phyloP scores from a whole-genome alignment of 2,113 vertebrate genomes.

The Diphyllodes magnificus region DNA sequence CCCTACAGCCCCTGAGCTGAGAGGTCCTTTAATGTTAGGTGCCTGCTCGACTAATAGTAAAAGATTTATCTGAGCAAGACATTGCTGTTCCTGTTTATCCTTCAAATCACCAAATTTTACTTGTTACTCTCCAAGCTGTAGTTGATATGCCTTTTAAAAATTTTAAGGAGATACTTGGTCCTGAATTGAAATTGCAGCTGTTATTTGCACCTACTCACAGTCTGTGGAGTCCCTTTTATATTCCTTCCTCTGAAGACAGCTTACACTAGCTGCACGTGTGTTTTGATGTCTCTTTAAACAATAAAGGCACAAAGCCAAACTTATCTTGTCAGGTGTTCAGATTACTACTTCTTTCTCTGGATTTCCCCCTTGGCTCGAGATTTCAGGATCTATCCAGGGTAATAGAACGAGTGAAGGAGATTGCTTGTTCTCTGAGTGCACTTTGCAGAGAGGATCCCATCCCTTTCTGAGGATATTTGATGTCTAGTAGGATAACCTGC shows the following conservation, averaged over 20 bases:
- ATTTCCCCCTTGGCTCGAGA: neutral
- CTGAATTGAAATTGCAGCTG: neutral
- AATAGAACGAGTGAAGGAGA: neutral
- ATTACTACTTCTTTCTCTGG: neutral
- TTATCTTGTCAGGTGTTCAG: neutral
- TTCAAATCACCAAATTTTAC: neutral
- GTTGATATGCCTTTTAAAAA: neutral
- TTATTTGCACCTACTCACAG: neutral
- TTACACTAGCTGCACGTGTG: neutral
- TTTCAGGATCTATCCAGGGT: neutral
- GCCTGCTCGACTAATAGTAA: neutral
- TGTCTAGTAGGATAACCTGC: neutral
- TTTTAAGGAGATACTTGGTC: neutral
- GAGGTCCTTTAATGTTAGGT: neutral
- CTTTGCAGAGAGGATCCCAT: neutral
- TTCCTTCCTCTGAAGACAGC: neutral
- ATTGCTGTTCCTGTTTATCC: neutral
- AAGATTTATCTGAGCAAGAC: neutral
- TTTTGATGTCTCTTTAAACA: neutral
- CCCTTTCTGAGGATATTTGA: neutral
- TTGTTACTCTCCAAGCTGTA: neutral
- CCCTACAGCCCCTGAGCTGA: neutral
- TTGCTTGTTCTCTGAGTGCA: neutral
- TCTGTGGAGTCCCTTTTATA: neutral
- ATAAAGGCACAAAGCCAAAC: neutral